Percentiles rank a stretch among this genome's conserved stretches.
These are phyloP conservation scores for Drosophila ironensis DNA, from an alignment of 1,140 invertebrate species.

Conservation along the genomic window DNA sequence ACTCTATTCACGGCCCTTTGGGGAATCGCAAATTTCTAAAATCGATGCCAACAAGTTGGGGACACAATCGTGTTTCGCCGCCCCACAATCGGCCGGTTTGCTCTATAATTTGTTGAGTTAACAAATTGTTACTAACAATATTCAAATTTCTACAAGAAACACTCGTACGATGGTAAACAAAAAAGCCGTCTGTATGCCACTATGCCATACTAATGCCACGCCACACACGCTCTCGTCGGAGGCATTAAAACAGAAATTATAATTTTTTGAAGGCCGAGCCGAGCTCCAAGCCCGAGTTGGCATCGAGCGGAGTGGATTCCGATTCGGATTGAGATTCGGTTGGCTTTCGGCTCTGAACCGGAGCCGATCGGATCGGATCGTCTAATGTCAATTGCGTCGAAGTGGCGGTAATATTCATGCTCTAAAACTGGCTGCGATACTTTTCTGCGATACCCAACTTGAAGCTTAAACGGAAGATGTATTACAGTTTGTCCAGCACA, in stretches of 20 bases:
- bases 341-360: conserved; percentile 7
- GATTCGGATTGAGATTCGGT: conserved; percentile 17
- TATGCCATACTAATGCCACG: conserved; percentile 12
- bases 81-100: conserved; percentile 11
- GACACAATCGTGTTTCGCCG: conserved; percentile 7
- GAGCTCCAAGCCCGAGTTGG: conserved; percentile 20
- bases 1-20: no score
- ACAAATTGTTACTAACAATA: conserved; percentile 70
- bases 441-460: neutral
- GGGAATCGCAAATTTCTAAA: conserved; percentile 8
- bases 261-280: conserved; percentile 79
- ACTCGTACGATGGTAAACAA: conserved; percentile 43
- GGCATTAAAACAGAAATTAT: conserved; percentile 73
- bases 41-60: conserved; percentile 26
- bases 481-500: no score
- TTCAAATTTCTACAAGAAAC: conserved; percentile 54
- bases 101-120: conserved; percentile 47
- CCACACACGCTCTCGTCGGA: neutral
- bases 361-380: neutral
- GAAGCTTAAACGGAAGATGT: no score
- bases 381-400: conserved; percentile 64
- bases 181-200: conserved; percentile 20
- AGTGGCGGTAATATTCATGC: conserved; percentile 31
- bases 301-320: conserved; percentile 27
- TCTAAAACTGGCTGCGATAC: neutral